Conservation (phyloP, 2,797 vertebrate genomes). For the Rallus crepitans region DNA sequence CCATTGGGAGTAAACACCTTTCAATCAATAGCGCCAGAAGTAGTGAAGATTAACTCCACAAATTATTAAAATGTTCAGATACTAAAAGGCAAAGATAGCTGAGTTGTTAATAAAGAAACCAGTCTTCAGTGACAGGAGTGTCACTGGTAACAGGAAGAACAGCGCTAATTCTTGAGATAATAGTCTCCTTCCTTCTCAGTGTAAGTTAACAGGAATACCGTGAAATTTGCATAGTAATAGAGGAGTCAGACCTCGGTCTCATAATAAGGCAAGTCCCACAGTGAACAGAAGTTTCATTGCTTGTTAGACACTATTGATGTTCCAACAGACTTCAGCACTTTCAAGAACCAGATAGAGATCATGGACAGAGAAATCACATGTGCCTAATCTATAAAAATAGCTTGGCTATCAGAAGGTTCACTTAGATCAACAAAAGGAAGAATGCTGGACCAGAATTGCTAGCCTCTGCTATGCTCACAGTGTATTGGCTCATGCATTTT, state of each 20-base stretch:
- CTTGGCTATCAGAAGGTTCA: not conserved
- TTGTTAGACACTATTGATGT: rapidly evolving
- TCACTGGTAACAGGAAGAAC: not conserved
- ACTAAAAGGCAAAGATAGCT: not conserved
- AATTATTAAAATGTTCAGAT: not conserved
- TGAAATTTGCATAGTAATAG: not conserved
- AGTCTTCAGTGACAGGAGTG: not conserved
- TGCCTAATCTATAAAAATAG: not conserved
- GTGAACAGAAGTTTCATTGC: not conserved
- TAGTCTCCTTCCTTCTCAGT: not conserved
- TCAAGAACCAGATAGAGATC: not conserved
- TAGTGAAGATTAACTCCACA: not conserved
- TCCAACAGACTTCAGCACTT: not conserved
- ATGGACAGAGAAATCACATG: not conserved
- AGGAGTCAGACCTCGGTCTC: not conserved
- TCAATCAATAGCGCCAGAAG: not conserved
- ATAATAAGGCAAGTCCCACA: not conserved
- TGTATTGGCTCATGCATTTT: not conserved
- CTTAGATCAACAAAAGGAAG: not conserved
- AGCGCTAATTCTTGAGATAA: not conserved
- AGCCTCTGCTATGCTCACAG: not conserved
- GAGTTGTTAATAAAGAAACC: not conserved
- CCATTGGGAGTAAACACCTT: not conserved
- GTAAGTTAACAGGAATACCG: not conserved
- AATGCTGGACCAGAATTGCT: not conserved